Base-by-base conservation (phyloP, 1,140 invertebrate genomes). In the Vollenhovia emeryi region DNA sequence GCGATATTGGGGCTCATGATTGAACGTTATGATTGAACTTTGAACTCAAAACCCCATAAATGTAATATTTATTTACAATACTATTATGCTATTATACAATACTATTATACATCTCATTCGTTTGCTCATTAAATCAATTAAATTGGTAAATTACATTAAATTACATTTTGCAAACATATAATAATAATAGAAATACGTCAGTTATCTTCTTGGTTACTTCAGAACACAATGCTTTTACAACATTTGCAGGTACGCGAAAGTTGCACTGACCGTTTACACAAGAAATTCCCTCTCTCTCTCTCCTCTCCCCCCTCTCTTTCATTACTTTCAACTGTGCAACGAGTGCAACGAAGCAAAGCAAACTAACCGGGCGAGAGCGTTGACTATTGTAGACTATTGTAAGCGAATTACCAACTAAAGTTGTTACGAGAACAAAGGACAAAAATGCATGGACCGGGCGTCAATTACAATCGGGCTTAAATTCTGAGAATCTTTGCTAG, bases 381-480 rank as follows among this genome's bases (percentile, higher is more conserved):
- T 30, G 66, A 57, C 50, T 57, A 24, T n/a, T 45, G 24, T n/a
- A 18, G 18, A 45, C 48, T 11, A n/a, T n/a, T n/a, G n/a, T 45
- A 43, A n/a, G n/a, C 21, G 60, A 85, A 45, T 79, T 30, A 52
- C 24, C 57, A 62, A 64, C 50, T 66, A 82, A 78, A 85, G 71
- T 66, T 21, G 48, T 66, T 66, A 85, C 45, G 15, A 62, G 27
- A 84, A 84, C 43, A 21, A 68, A 68, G 48, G 24, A 59, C 73
- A 45, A 79, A 76, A 73, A 52, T 64, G 64, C 18, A 43, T 36
- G 48, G 62, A 57, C 33, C 15, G 30, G 36, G 36, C 45, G 50
- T 84, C 30, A 86, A 80, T 55, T 74, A 59, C 45, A 66, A 80
- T 76, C 69, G 60, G 52, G 36, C 15, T 86, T 87, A 86, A 83